Base-by-base conservation (phyloP, 2,888 invertebrate species). In the Xestoiulus laeticollis region DNA sequence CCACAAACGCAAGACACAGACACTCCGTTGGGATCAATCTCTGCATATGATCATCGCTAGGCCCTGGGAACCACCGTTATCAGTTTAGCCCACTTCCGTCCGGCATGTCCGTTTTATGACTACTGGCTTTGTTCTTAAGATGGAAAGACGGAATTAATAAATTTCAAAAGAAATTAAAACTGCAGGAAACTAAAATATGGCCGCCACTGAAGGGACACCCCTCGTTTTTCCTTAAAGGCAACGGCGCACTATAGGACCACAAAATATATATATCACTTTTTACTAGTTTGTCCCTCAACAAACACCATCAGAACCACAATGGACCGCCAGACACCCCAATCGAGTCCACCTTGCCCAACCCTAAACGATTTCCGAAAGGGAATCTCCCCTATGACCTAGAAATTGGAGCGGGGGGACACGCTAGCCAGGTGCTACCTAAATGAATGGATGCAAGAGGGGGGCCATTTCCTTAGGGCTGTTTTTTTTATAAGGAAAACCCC, bases 331-430 rank as follows among this genome's bases (percentile, higher is more conserved):
- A 59, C 59, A 59, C 59, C 59, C 59, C 6, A 68, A 68, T n/a
- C 26, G 4, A 6, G 26, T n/a, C 68, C 68, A 68, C 68, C 68
- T 68, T 68, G 68, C 68, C 68, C 68, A 68, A 68, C 68, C 68
- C 68, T 68, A 68, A 68, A 22, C 68, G 68, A 68, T 26, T 68
- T 68, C 10, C 26, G 12, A 68, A 26, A 68, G 26, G 68, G 68
- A 68, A n/a, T 68, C 68, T 26, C 68, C 68, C 68, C 68, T 26
- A 10, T 26, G 68, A 26, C 68, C 68, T 26, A 68, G 68, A 68
- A 68, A 68, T 68, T 68, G 68, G 68, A 68, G n/a, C 68, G 68
- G 26, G 26, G 68, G 68, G 68, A 68, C 68, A 68, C 68, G 68
- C 68, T 68, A 26, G 68, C 68, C 68, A 68, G 68, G 68, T 68